Evolutionary conservation across 1,140 invertebrate genomes (phyloP).

Genomic region (Adelges cooleyi): DNA sequence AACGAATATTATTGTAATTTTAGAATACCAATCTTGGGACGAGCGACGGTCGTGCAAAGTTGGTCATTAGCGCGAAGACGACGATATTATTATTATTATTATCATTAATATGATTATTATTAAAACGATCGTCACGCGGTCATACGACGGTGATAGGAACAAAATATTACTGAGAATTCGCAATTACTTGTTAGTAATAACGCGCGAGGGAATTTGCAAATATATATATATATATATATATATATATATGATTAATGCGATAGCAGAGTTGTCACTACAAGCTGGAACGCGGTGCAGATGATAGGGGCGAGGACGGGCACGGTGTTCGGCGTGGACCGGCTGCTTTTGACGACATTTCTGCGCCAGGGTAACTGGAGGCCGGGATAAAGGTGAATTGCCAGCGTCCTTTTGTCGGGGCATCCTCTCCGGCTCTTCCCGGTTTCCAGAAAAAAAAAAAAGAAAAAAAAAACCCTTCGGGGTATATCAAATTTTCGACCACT

Average conservation of each 20-base stretch:
- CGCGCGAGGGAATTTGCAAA: not conserved
- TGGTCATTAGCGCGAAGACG: too few relatives aligned
- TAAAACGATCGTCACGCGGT: too few relatives aligned
- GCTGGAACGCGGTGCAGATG: not conserved
- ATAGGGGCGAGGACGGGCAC: not conserved
- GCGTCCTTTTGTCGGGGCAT: slow-evolving; percentile 9
- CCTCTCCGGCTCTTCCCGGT: not conserved
- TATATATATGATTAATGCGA: slow-evolving; percentile 24
- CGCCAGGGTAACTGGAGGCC: not conserved
- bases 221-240: not conserved
- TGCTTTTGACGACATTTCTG: slow-evolving; percentile 24
- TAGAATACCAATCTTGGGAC: too few relatives aligned
- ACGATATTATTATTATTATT: too few relatives aligned
- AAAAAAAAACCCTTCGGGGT: slow-evolving; percentile 18
- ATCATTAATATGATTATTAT: too few relatives aligned
- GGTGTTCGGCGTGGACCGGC: slow-evolving; percentile 2
- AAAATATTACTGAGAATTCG: too few relatives aligned
- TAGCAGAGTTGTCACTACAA: slow-evolving; percentile 14
- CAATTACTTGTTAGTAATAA: slow-evolving; percentile 11
- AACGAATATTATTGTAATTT: too few relatives aligned
- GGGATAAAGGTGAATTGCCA: slow-evolving; percentile 6
- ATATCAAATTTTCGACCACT: slow-evolving; percentile 16
- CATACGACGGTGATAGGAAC: too few relatives aligned
- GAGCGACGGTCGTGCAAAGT: too few relatives aligned
- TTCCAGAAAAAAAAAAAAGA: too few relatives aligned